Percentiles rank a stretch among this genome's conserved stretches.
Conservation (phyloP, 2,888 invertebrate species). For the Exephanes ischioxanthus region DNA sequence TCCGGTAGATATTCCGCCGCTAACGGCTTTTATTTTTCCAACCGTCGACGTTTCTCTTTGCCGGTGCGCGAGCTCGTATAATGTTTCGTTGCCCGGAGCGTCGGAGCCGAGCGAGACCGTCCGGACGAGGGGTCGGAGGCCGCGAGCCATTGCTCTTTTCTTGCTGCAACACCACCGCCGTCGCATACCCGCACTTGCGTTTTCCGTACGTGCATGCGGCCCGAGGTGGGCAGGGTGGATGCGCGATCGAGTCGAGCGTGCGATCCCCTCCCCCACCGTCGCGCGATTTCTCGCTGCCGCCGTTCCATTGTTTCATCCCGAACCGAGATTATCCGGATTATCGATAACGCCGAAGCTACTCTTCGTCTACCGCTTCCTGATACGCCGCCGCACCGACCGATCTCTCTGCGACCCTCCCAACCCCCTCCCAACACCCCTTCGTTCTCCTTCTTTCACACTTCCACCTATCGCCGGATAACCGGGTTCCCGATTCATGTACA, state of each 20-base stretch:
- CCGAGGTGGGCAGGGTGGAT: background rate
- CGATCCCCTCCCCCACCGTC: slow-evolving; percentile 24
- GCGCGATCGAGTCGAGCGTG: slow-evolving; percentile 46
- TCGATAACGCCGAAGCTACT: slow-evolving; percentile 68
- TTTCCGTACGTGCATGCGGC: background rate
- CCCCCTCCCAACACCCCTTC: slow-evolving; percentile 6
- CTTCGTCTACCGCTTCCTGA: slow-evolving; percentile 18
- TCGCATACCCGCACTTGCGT: slow-evolving; percentile 2
- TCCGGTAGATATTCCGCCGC: slow-evolving; percentile 25
- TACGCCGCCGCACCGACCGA: slow-evolving; percentile 62
- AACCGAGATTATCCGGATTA: slow-evolving; percentile 72
- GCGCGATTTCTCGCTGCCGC: slow-evolving; percentile 60
- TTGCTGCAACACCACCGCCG: slow-evolving; percentile 45
- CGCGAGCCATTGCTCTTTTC: slow-evolving; percentile 76
- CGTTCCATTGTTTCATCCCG: slow-evolving; percentile 71
- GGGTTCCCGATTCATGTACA: slow-evolving; percentile 65
- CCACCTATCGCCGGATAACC: slow-evolving; percentile 34
- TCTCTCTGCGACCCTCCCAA: slow-evolving; percentile 46
- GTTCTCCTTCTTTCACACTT: slow-evolving; percentile 18
- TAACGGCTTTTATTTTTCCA: slow-evolving; percentile 24
- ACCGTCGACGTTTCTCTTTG: slow-evolving; percentile 6
- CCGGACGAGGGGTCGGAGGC: slow-evolving; percentile 59
- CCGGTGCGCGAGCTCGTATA: slow-evolving; percentile 27
- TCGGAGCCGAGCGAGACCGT: background rate
- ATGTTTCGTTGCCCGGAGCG: slow-evolving; percentile 23